Conservation (phyloP, 1,140 invertebrate species). For the Zaprionus inermis region DNA sequence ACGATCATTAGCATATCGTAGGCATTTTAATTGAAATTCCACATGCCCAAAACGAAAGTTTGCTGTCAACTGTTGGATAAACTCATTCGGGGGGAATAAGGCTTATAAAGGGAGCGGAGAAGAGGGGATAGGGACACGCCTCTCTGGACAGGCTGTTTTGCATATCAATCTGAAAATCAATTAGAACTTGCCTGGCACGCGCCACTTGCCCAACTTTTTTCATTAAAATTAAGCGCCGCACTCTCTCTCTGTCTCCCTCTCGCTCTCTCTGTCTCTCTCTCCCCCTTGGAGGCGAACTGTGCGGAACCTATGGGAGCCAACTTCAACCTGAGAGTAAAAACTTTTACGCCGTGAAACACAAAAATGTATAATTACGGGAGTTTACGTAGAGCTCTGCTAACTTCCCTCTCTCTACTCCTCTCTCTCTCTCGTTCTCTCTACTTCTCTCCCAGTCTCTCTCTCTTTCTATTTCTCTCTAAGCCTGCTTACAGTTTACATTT, state of each 20-base stretch:
- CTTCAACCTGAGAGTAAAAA: conserved; percentile 44
- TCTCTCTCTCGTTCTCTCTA: conserved; percentile 2
- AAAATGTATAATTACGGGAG: conserved; percentile 56
- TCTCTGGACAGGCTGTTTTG: conserved; percentile 46
- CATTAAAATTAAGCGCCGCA: conserved; percentile 53
- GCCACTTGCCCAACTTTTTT: conserved; percentile 54
- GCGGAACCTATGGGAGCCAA: conserved; percentile 29
- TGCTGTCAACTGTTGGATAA: conserved; percentile 38
- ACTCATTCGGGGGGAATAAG: background rate
- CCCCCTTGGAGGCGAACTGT: background rate
- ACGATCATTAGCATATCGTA: conserved; percentile 42
- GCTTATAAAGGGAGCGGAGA: background rate
- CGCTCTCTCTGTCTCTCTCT: background rate
- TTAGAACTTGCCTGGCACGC: conserved; percentile 52
- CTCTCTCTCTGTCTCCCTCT: background rate
- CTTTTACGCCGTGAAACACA: conserved; percentile 34
- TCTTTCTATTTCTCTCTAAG: background rate
- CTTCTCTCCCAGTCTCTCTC: background rate
- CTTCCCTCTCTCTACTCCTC: conserved; percentile 1
- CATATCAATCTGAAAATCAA: conserved; percentile 62
- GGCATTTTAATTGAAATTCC: conserved; percentile 58
- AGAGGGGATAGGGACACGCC: too few species aligned
- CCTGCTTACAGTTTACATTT: conserved; percentile 46
- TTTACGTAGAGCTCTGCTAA: conserved; percentile 28
- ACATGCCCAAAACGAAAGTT: conserved; percentile 31